These are phyloP conservation scores for Molossus molossus DNA, from an alignment of 2,797 vertebrate genomes.

Conservation along the genomic window DNA sequence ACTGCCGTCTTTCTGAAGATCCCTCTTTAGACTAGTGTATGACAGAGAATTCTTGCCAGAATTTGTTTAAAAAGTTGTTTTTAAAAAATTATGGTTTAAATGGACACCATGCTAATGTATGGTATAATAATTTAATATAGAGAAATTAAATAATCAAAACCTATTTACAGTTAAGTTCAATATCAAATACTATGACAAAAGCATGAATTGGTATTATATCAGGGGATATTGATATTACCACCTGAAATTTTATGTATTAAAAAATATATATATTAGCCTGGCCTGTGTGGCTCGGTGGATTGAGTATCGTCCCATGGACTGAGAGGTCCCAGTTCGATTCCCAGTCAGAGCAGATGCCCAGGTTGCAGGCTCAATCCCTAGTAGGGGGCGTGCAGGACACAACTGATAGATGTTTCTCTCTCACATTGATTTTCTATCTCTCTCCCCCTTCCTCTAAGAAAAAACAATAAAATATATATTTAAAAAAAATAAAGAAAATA, in stretches of 20 bases:
- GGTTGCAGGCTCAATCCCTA: no score
- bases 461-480: no score
- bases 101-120: background rate
- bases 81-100: background rate
- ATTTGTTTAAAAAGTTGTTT: background rate
- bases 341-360: no score
- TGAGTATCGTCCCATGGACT: no score
- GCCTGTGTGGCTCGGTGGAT: no score
- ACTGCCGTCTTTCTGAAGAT: background rate
- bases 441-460: no score
- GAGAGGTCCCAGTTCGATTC: no score
- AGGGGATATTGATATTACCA: background rate
- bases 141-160: background rate
- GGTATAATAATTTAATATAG: background rate
- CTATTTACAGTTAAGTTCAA: conserved; percentile 6
- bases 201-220: background rate
- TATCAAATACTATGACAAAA: background rate
- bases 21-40: background rate
- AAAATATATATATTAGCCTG: background rate
- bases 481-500: background rate
- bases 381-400: no score
- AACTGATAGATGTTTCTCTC: no score
- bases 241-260: background rate
- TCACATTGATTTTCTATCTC: no score
- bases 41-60: background rate